Evolutionary conservation across 2,888 invertebrate species (phyloP), one percentile per base, ranked within the genome.

Genomic region (Celastrina argiolus): DNA sequence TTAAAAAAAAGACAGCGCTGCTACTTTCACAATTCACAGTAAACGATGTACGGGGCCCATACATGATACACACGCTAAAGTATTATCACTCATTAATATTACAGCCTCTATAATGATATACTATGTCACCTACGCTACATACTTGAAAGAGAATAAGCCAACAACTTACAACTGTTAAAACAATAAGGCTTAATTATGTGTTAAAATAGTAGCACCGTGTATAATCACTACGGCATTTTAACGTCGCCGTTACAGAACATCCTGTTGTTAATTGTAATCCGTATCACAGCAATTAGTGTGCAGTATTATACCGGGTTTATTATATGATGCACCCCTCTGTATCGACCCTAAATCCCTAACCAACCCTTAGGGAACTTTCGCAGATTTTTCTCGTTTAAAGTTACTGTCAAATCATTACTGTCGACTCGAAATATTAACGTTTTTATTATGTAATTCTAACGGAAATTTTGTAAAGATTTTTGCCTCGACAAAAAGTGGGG

Each of bases 351-450:
- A 22, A 61, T 36, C 36, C 59, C 59, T 26, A 14, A 18, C 45
- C 45, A 51, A 22, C 61, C 61, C 61, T 36, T 22, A 36, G 22
- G 36, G 36, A 36, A 39, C 36, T 36, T 51, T 39, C 22, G 31
- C 61, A 61, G 61, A 39, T 61, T 61, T 59, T 61, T 61, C 61
- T 61, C 39, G 39, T 61, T 61, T 39, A 61, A 59, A 61, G 39
- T 61, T 36, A 61, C 61, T 22, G 61, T 36, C 61, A 61, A 61
- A 61, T 61, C 36, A 61, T 61, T 39, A 36, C 61, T 61, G 22
- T 61, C 61, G 22, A 39, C 36, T 61, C 18, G 36, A 39, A 28
- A 31, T 58, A 31, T 58, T 31, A 31, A 7, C 28, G 58, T 16
- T 31, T 58, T 31, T 31, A 58, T 31, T 31, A n/a, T n/a, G n/a